Conservation (phyloP, 1,140 invertebrate genomes). For the Pseudoatta argentina region DNA sequence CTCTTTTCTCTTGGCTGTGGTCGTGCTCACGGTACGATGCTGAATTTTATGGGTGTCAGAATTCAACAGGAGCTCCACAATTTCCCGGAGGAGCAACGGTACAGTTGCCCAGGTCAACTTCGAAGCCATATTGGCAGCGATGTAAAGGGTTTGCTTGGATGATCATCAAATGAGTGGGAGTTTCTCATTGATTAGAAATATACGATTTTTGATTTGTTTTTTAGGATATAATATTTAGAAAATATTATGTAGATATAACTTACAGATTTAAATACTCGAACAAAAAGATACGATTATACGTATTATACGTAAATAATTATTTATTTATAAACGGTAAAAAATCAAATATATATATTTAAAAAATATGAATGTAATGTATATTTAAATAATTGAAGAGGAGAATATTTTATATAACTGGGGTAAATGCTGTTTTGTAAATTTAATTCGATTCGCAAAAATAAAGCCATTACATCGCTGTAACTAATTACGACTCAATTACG, state of each 20-base stretch:
- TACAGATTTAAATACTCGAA: too few species aligned
- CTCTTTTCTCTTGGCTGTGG: conserved; percentile 88
- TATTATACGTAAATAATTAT: neutral
- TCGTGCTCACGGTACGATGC: conserved; percentile 87
- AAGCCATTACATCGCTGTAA: conserved; percentile 39
- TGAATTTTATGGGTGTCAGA: conserved; percentile 88
- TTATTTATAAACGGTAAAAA: neutral
- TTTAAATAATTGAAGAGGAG: too few species aligned
- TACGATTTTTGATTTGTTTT: neutral
- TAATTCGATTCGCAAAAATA: neutral
- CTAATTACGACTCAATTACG: conserved; percentile 18
- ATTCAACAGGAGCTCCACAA: conserved; percentile 90
- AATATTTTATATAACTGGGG: too few species aligned
- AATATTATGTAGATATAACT: neutral
- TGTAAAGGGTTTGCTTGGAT: conserved; percentile 30
- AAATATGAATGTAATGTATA: too few species aligned
- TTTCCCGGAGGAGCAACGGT: conserved; percentile 89
- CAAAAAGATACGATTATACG: neutral
- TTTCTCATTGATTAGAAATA: neutral
- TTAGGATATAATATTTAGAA: neutral
- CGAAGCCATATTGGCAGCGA: conserved; percentile 55
- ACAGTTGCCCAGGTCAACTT: conserved; percentile 72
- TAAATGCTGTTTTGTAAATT: neutral
- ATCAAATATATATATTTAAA: neutral
- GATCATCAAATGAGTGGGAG: neutral